Base-by-base conservation (phyloP, 2,888 invertebrate species). In the Drosophila paracracens region DNA sequence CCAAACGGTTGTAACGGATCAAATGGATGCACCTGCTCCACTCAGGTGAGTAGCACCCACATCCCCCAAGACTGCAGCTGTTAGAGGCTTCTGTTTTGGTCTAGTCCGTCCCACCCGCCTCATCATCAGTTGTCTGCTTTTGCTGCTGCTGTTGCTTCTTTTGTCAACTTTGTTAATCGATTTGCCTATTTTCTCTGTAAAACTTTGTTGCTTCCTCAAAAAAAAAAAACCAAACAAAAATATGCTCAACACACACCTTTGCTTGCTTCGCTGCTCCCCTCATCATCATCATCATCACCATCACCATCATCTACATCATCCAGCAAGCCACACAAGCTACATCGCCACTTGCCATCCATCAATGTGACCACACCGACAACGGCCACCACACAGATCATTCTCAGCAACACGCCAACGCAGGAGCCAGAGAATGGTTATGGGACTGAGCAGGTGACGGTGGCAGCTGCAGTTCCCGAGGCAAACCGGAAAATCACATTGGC, bases 311-410 rank as follows among this genome's bases (percentile, higher is more conserved):
- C 56, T 62, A 29, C 57, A 65, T n/a, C 67, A 54, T 54, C 3
- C 29, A 78, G 60, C 74, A 70, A 74, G 62, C 79, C 74, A 48
- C 81, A 85, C 57, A 87, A 89, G 81, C 66, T 70, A 38, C 74
- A 74, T 63, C 85, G 89, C 27, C 87, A 77, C 46, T 71, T 90
- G 59, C 91, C 91, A 75, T 88, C 86, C 76, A 91, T 91, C 79
- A 91, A 91, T 72, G 83, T 91, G 69, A 91, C 83, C 74, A 91
- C 91, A 61, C 91, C 91, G 60, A 81, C 88, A 52, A 85, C 91
- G 70, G 81, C 90, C 71, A 91, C 91, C 74, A 91, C 91, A 57
- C 91, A 91, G 81, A 81, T 91, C 43, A 82, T 91, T 61, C 53
- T 86, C 68, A 77, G 82, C 79, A 74, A 78, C 48, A 61, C 73